These are phyloP conservation scores for Falcunculus frontatus DNA, from an alignment of 2,113 vertebrate species.

Conservation along the genomic window DNA sequence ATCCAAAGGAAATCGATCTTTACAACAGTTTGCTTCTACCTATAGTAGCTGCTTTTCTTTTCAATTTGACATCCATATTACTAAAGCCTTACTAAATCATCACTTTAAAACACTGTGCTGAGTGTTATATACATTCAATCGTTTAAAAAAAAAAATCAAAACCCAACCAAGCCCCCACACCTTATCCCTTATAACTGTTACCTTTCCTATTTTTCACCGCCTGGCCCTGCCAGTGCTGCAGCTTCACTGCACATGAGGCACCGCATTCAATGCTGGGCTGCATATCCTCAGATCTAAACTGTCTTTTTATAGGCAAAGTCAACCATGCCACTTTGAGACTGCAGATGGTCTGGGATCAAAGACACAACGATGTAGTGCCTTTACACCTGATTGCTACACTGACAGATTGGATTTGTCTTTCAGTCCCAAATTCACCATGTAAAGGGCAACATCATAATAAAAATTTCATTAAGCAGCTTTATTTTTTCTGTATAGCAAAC, in stretches of 20 bases:
- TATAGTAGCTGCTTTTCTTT: neutral
- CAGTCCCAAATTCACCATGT: neutral
- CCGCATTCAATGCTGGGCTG: neutral
- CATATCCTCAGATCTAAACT: neutral
- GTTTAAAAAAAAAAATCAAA: neutral
- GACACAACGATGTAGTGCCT: neutral
- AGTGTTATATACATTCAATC: neutral
- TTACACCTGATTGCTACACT: neutral
- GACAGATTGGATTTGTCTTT: neutral
- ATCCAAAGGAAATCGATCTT: neutral
- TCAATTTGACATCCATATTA: neutral
- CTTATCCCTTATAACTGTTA: neutral
- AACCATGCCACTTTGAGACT: neutral
- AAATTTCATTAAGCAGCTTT: constrained; percentile 6
- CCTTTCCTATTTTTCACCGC: neutral
- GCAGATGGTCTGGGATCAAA: neutral
- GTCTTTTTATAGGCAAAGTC: neutral
- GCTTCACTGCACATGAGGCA: neutral
- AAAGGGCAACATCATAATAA: neutral
- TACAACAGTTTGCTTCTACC: neutral
- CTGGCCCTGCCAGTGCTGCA: neutral
- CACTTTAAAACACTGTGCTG: neutral
- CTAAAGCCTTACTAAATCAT: neutral
- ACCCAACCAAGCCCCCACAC: neutral
- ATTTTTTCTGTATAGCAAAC: neutral